Conservation (phyloP, 2,113 vertebrate species). For the Turdus rufiventris region DNA sequence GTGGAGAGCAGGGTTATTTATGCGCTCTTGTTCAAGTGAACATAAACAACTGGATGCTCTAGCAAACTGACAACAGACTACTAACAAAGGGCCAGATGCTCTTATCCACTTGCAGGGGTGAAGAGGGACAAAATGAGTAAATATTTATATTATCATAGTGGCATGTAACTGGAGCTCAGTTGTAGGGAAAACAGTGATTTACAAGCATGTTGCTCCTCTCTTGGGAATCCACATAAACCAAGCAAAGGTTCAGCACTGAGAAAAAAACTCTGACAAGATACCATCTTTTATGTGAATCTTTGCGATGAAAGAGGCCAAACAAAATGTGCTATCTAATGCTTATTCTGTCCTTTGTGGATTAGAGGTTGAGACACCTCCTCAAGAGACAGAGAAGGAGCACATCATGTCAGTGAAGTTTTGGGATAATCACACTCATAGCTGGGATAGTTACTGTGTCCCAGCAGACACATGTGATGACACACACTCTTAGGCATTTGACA, state of each 20-base stretch:
- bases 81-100: constrained; percentile 40
- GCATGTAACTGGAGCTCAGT: constrained; percentile 20
- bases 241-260: background rate
- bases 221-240: background rate
- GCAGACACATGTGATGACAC: background rate
- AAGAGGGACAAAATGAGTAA: constrained; percentile 37
- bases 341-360: background rate
- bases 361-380: background rate
- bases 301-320: background rate
- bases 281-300: background rate
- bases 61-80: background rate
- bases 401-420: background rate
- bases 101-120: constrained; percentile 12
- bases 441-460: background rate
- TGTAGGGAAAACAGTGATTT: constrained; percentile 2
- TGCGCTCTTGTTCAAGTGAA: background rate
- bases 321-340: background rate
- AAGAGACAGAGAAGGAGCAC: background rate
- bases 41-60: background rate
- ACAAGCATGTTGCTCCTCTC: background rate
- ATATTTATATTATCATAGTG: constrained; percentile 27
- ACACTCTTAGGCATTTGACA: background rate
- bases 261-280: background rate
- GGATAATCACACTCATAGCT: background rate
- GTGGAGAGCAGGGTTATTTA: background rate